Conservation (phyloP, 2,113 vertebrate species). For the Ammospiza caudacuta region DNA sequence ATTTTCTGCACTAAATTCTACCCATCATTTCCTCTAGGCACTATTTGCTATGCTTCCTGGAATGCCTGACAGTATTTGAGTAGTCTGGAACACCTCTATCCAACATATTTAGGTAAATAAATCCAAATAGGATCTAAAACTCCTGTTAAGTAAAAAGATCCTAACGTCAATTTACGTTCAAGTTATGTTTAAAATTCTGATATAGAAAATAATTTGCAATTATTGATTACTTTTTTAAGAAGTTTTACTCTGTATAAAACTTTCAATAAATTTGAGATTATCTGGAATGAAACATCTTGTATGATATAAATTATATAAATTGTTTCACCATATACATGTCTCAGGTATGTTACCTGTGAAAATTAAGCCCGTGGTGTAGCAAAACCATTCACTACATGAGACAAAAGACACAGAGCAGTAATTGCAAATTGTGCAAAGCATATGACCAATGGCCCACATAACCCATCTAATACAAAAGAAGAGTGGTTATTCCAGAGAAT, state of each 20-base stretch:
- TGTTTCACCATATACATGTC: background rate
- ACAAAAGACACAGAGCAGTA: background rate
- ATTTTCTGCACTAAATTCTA: conserved; percentile 1
- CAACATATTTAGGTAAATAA: background rate
- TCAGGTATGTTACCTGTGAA: background rate
- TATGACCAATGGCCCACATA: background rate
- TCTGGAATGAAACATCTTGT: background rate
- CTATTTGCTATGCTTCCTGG: background rate
- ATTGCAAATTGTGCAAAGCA: background rate
- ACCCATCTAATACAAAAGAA: background rate
- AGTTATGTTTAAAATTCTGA: background rate
- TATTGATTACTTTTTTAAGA: background rate
- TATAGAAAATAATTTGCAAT: background rate
- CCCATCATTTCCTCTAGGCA: background rate
- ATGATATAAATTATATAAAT: background rate
- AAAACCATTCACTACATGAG: background rate
- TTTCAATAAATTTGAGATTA: background rate
- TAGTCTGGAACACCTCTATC: background rate
- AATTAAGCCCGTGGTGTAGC: accelerated
- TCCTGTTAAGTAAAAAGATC: background rate
- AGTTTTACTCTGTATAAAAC: background rate
- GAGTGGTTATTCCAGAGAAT: background rate
- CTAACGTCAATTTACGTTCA: background rate
- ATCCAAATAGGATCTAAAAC: background rate
- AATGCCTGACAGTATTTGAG: background rate